Conservation (phyloP, 2,888 invertebrate genomes). For the Stictocephala bisonia region DNA sequence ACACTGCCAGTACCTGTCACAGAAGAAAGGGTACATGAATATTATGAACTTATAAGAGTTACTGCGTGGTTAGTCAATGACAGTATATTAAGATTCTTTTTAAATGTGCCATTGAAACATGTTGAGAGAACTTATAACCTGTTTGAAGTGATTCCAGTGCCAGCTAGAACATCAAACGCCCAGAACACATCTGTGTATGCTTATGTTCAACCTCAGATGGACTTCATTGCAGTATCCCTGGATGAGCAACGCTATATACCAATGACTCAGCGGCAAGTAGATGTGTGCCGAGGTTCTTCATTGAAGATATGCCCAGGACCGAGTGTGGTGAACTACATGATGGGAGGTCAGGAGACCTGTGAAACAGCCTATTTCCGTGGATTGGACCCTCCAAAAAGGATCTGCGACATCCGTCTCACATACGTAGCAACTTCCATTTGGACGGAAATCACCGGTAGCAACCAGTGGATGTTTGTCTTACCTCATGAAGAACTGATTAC, state of each 20-base stretch:
- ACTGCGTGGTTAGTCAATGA: slow-evolving; percentile 1
- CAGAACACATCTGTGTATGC: neutral
- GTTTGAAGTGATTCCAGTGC: slow-evolving; percentile 1
- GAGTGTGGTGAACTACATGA: neutral
- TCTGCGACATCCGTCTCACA: neutral
- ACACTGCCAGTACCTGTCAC: slow-evolving; percentile 9
- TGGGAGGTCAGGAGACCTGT: neutral
- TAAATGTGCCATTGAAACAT: slow-evolving; percentile 12
- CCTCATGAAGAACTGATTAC: slow-evolving; percentile 5
- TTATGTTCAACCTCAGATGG: slow-evolving; percentile 3
- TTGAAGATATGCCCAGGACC: neutral
- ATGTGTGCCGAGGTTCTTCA: neutral
- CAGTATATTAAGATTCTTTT: neutral
- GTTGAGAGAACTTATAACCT: neutral
- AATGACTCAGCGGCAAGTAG: neutral
- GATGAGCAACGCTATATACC: slow-evolving; percentile 11
- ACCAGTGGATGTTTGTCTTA: slow-evolving; percentile 12
- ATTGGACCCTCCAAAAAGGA: neutral
- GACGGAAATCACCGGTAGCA: neutral
- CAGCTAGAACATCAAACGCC: neutral
- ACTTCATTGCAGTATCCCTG: neutral
- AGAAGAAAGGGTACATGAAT: slow-evolving; percentile 2
- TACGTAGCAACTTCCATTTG: slow-evolving; percentile 14
- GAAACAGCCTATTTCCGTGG: neutral
- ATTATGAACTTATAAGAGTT: neutral